Conservation (phyloP, 2,888 invertebrate genomes). For the Tribolium freemani region DNA sequence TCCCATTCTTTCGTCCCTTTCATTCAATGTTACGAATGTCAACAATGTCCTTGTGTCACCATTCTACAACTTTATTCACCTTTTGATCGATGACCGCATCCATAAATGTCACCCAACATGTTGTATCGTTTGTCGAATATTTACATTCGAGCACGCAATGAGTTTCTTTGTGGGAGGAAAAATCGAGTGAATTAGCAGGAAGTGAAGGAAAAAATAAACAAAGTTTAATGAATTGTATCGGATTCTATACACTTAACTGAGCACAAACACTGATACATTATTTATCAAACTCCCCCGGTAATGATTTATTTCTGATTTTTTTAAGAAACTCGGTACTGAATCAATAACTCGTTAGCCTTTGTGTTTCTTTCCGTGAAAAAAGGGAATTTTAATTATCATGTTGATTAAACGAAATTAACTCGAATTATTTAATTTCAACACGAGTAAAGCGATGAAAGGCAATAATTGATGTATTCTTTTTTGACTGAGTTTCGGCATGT, state of each 20-base stretch:
- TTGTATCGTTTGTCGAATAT: background rate
- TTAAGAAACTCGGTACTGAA: background rate
- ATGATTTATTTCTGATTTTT: background rate
- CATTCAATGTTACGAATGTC: background rate
- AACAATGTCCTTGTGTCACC: background rate
- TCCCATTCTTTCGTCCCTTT: background rate
- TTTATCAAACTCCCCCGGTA: background rate
- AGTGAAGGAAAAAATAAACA: background rate
- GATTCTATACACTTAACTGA: background rate
- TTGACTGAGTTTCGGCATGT: background rate
- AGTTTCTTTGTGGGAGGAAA: background rate
- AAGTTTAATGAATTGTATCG: background rate
- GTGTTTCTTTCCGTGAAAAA: background rate
- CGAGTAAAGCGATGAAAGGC: background rate
- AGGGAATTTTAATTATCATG: background rate
- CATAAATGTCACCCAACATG: background rate
- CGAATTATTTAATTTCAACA: background rate
- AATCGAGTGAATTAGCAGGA: background rate
- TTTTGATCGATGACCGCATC: background rate
- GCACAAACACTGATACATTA: background rate
- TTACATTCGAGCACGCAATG: background rate
- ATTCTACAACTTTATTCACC: background rate
- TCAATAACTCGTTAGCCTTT: background rate
- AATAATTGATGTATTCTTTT: background rate
- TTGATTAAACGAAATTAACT: background rate